These are phyloP conservation scores for Phalanger gymnotis DNA, from an alignment of 2,797 vertebrate genomes.

Conservation along the genomic window DNA sequence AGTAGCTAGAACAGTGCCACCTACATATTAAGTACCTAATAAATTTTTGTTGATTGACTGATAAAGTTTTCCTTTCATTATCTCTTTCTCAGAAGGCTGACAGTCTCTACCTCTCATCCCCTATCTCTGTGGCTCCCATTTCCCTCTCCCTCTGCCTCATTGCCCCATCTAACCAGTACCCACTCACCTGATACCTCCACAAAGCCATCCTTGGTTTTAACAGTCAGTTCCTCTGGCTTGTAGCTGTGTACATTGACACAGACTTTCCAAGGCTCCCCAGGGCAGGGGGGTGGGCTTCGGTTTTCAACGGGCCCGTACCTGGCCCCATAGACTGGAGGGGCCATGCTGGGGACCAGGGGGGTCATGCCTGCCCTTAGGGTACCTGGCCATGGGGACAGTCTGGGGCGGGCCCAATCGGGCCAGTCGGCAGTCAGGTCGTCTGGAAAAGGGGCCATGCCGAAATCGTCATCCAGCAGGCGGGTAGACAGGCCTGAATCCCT, in stretches of 20 bases:
- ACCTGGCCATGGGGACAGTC: conserved; percentile 90
- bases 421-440: conserved; percentile 94
- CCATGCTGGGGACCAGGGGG: conserved; percentile 82
- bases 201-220: conserved; percentile 96
- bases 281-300: conserved; percentile 86
- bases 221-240: conserved; percentile 93
- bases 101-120: neutral
- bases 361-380: conserved; percentile 89
- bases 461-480: conserved; percentile 96
- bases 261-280: conserved; percentile 97
- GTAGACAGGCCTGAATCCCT: conserved; percentile 90
- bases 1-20: neutral
- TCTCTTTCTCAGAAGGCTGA: neutral
- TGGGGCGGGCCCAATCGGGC: conserved; percentile 95
- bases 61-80: neutral
- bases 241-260: conserved; percentile 99
- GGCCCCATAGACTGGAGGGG: conserved; percentile 85
- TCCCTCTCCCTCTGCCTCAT: neutral
- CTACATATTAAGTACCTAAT: neutral
- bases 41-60: neutral
- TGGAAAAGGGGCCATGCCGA: conserved; percentile 93
- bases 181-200: conserved; percentile 98
- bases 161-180: neutral
- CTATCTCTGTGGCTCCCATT: neutral
- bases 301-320: conserved; percentile 89